Evolutionary conservation across 2,797 vertebrate species (phyloP), one percentile per base, ranked within the genome.

Genomic region (Galaxias olidus): DNA sequence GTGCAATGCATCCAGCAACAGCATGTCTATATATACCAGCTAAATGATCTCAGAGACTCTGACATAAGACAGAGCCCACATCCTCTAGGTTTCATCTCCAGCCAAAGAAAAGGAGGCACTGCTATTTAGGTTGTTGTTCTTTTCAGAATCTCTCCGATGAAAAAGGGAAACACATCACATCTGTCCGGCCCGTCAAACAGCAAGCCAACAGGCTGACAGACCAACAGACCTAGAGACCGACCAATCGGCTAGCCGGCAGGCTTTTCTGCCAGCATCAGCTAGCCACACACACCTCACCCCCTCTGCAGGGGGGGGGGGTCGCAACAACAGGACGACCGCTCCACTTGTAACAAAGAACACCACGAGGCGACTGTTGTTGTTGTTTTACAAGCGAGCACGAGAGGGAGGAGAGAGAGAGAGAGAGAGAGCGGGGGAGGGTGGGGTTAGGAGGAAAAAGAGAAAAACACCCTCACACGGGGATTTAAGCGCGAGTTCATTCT

Each of bases 1-100:
- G 84, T 84, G 89, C 68, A 91, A 90, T 53, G 76, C 75, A 80
- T 77, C 74, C 71, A 78, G 80, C 82, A 83, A 85, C 82, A 80
- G 45, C 0, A 7, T 1, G 63, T 61, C 77, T 87, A 79, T 78
- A 84, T 85, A 84, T 80, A 61, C 9, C 15, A 13, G 30, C 30
- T 30, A 30, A 30, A 30, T 30, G 30, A 30, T 2, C 30, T 30
- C 30, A 10, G 69, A 40, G 46, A 57, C 1, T 51, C 54, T 59
- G 61, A 61, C 65, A 64, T 48, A 30, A n/a, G 30, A 6, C 30
- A 30, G 30, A 30, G 6, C 30, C 30, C 30, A 30, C 30, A 30
- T 30, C 30, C 30, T 30, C 30, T 30, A 6, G 30, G 30, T 3
- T 30, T 30, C 30, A 30, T 30, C 30, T 30, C 30, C 30, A 30